Evolutionary conservation across 1,140 invertebrate genomes (phyloP).

Genomic region (Anadara kagoshimensis): DNA sequence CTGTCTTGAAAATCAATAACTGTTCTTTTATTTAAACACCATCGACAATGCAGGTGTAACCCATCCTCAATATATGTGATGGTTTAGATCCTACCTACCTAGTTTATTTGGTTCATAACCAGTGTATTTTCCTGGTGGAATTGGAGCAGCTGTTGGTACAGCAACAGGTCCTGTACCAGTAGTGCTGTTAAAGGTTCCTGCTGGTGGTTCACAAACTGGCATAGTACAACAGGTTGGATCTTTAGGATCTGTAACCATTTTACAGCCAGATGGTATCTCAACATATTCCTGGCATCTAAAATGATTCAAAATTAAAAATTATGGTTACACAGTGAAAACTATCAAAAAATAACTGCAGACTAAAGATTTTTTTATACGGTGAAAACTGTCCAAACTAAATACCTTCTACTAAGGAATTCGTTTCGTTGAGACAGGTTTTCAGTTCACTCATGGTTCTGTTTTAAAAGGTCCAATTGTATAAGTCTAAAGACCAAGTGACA

Average conservation of each 20-base stretch:
- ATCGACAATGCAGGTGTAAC: too few relatives aligned
- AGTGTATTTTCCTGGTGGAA: constrained; percentile 14
- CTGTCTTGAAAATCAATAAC: too few relatives aligned
- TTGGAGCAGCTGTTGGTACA: not conserved
- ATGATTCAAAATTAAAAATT: not conserved
- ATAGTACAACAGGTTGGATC: constrained; percentile 49
- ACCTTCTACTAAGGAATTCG: not conserved
- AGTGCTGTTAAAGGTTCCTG: constrained; percentile 15
- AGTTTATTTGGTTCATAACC: not conserved
- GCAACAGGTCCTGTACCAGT: constrained; percentile 28
- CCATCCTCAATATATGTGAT: too few relatives aligned
- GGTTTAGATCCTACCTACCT: too few relatives aligned
- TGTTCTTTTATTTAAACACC: too few relatives aligned
- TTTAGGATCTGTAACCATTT: constrained; percentile 37
- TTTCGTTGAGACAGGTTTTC: too few relatives aligned
- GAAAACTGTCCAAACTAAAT: not conserved
- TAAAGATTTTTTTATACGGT: not conserved
- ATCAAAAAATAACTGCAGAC: not conserved
- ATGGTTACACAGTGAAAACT: not conserved
- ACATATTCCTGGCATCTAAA: constrained; percentile 46
- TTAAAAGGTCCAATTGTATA: too few relatives aligned
- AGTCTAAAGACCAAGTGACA: too few relatives aligned
- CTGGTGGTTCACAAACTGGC: constrained; percentile 37
- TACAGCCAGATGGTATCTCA: constrained; percentile 37
- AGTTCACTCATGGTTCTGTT: too few relatives aligned